Evolutionary conservation across 2,113 vertebrate genomes (phyloP).

Genomic region (Antigone vipio): DNA sequence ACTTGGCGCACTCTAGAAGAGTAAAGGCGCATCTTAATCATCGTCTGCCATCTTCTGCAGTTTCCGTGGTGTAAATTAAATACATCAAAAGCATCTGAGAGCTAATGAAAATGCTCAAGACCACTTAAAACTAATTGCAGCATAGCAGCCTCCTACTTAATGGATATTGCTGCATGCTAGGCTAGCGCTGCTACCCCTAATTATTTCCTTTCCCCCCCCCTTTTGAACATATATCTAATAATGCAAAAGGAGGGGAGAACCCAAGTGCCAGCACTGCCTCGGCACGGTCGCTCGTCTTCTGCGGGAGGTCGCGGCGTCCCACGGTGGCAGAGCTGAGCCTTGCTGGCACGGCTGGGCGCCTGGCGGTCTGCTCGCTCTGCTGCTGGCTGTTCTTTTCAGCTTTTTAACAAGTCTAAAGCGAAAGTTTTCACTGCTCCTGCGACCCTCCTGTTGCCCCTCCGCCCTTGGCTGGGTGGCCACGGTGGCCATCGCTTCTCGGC

Average conservation of each 20-base stretch:
- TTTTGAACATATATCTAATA: neutral
- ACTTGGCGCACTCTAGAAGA: neutral
- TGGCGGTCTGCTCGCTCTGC: neutral
- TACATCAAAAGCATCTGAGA: neutral
- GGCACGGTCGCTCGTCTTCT: neutral
- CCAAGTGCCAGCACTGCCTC: fast-evolving
- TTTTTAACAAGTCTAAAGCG: neutral
- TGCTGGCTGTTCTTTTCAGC: neutral
- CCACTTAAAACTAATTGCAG: neutral
- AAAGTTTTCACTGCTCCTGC: neutral
- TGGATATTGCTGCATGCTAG: neutral
- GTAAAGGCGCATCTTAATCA: neutral
- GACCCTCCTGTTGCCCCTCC: neutral
- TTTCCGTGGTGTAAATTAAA: neutral
- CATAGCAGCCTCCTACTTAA: neutral
- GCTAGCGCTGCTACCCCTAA: neutral
- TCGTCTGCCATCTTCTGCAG: neutral
- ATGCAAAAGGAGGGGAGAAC: neutral
- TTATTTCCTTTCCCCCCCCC: neutral
- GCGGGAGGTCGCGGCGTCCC: fast-evolving
- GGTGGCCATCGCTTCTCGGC: neutral
- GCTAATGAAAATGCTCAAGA: neutral
- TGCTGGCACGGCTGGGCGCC: neutral
- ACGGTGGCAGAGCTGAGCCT: fast-evolving
- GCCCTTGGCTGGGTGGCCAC: neutral